These are phyloP conservation scores for Cosmorhoe ocellata DNA, from an alignment of 2,888 invertebrate species.

Conservation along the genomic window DNA sequence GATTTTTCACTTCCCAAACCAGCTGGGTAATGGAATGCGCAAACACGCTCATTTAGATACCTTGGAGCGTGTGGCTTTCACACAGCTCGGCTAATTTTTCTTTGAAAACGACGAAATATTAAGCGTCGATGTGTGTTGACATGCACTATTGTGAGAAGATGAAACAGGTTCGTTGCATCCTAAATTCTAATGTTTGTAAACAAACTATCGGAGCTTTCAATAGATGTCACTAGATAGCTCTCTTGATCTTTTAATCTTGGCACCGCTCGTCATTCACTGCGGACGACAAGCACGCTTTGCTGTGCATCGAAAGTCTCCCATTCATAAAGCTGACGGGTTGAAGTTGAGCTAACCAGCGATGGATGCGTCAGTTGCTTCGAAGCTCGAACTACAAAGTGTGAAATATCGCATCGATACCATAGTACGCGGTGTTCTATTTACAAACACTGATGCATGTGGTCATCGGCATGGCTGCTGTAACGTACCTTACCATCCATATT, in stretches of 20 bases:
- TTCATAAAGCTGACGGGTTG: conserved; percentile 37
- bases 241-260: conserved; percentile 42
- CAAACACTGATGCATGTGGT: conserved; percentile 83
- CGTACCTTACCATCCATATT: conserved; percentile 71
- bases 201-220: conserved; percentile 57
- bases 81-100: conserved; percentile 65
- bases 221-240: conserved; percentile 69
- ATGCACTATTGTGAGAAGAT: conserved; percentile 24
- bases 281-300: conserved; percentile 36
- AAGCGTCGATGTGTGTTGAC: conserved; percentile 40
- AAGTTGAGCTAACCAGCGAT: conserved; percentile 48
- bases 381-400: conserved; percentile 44
- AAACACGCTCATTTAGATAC: conserved; percentile 67
- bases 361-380: conserved; percentile 47
- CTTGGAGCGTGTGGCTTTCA: conserved; percentile 61
- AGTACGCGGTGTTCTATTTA: conserved; percentile 75
- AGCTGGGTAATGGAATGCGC: conserved; percentile 70
- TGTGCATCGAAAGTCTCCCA: conserved; percentile 44
- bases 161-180: conserved; percentile 27
- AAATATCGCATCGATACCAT: conserved; percentile 57
- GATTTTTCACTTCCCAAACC: conserved; percentile 80
- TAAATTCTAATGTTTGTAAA: conserved; percentile 66
- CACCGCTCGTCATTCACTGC: conserved; percentile 27
- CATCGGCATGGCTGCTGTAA: conserved; percentile 79
- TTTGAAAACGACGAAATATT: conserved; percentile 47